Evolutionary conservation across 2,888 invertebrate genomes (phyloP).

Genomic region (Ichneumoninae sp.): DNA sequence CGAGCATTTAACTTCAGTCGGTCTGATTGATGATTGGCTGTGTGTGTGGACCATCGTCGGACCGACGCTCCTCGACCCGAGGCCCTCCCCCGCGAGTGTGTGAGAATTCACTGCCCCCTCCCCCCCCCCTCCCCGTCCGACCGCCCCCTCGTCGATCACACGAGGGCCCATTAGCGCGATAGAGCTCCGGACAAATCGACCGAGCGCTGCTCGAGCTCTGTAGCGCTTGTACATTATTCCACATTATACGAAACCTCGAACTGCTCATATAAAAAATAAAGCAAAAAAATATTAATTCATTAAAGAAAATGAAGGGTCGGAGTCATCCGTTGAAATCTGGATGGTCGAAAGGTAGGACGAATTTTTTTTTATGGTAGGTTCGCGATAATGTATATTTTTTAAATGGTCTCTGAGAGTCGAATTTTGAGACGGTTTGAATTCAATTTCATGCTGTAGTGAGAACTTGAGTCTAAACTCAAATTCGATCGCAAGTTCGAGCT

Average conservation of each 20-base stretch:
- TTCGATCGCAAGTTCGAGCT: too few species aligned
- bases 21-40: conserved; percentile 83
- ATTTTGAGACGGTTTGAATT: too few species aligned
- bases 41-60: conserved; percentile 9
- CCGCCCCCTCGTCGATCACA: conserved; percentile 6
- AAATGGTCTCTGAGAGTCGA: too few species aligned
- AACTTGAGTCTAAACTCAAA: too few species aligned
- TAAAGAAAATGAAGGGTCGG: not conserved
- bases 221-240: not conserved
- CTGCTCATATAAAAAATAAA: not conserved
- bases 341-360: not conserved
- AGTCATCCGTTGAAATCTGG: not conserved
- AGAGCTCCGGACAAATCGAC: conserved; percentile 40
- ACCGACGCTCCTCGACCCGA: conserved; percentile 19
- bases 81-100: not conserved
- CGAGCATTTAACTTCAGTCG: conserved; percentile 81
- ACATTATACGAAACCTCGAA: not conserved
- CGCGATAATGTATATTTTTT: too few species aligned
- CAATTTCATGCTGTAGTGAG: too few species aligned
- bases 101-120: conserved; percentile 8
- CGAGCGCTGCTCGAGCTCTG: conserved; percentile 2
- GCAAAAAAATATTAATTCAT: not conserved
- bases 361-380: not conserved
- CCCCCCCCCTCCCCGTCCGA: not conserved
- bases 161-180: conserved; percentile 14